Evolutionary conservation across 1,140 invertebrate genomes (phyloP), one percentile per base, ranked within the genome.

Genomic region (Scaptomyza graminum): DNA sequence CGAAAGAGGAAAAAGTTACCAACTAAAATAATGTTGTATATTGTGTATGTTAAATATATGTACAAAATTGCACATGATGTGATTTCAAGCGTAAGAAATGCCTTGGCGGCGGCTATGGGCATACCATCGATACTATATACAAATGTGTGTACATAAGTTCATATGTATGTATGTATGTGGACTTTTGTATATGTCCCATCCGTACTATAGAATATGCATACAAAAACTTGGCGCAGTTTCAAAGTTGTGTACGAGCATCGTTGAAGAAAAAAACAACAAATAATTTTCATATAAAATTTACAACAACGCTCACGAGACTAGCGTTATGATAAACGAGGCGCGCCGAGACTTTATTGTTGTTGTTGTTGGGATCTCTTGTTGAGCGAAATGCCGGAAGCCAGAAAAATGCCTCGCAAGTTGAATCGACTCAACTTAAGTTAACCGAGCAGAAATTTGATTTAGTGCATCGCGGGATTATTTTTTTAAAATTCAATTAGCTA

Each of bases 11-110:
- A 41, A 13, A 59, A 13, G 1, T 6, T 31, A 7, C 28, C 2
- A 22, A 54, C 12, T 16, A 34, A 59, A 72, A 65, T 59, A 66
- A 66, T 63, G n/a, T 25, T 28, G 12, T 57, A 41, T 60, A 15
- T 16, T 49, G 2, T 60, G 13, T 62, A 28, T 68, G 62, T 37
- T 64, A 66, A 60, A 68, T 82, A 83, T 83, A 77, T 85, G 81
- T 81, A 88, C 74, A 55, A 82, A 87, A 87, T 87, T 88, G 74
- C 82, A 87, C 79, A 87, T 87, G 78, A 87, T 87, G 83, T 87
- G 83, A 87, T 87, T 87, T 87, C 78, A 50, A 88, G 82, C 82
- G 83, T 88, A 82, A 88, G 82, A 87, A 87, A 88, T 79, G 75
- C 63, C 78, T 60, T 60, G 49, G 11, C 59, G 50, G 57, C 15